phyloP scores from a whole-genome alignment of 1,140 invertebrate genomes.

The Drosophila neocordata region DNA sequence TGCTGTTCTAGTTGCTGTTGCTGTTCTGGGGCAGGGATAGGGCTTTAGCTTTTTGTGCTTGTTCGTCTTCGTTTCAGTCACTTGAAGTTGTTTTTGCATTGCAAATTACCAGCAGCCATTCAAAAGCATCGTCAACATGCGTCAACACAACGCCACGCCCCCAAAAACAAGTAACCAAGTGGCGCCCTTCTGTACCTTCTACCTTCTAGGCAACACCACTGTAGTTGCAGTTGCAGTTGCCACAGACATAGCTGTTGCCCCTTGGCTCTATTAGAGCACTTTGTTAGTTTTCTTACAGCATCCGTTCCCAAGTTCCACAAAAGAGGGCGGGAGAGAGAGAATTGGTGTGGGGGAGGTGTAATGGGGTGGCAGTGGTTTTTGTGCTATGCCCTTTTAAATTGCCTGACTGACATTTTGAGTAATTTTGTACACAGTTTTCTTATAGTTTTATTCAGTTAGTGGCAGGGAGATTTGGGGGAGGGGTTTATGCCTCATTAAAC shows the following conservation, averaged over 20 bases:
- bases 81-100: constrained; percentile 67
- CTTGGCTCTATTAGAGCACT: constrained; percentile 68
- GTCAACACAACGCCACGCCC: constrained; percentile 54
- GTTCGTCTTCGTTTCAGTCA: constrained; percentile 2
- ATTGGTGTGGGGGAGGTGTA: neutral
- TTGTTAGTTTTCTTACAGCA: constrained; percentile 61
- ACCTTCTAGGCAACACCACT: neutral
- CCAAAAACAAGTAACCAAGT: constrained; percentile 11
- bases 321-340: neutral
- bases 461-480: too few relatives aligned
- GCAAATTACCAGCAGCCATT: constrained; percentile 62
- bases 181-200: constrained; percentile 19
- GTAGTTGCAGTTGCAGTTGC: neutral
- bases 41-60: constrained; percentile 3
- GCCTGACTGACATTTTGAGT: constrained; percentile 60
- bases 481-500: constrained; percentile 66
- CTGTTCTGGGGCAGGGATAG: neutral
- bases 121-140: constrained; percentile 59
- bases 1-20: neutral
- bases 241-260: constrained; percentile 29
- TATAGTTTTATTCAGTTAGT: constrained; percentile 45
- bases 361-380: neutral
- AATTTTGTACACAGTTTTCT: constrained; percentile 35
- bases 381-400: constrained; percentile 35
- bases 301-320: constrained; percentile 18